phyloP scores from a whole-genome alignment of 2,888 invertebrate genomes.

The Anticlea derivata region DNA sequence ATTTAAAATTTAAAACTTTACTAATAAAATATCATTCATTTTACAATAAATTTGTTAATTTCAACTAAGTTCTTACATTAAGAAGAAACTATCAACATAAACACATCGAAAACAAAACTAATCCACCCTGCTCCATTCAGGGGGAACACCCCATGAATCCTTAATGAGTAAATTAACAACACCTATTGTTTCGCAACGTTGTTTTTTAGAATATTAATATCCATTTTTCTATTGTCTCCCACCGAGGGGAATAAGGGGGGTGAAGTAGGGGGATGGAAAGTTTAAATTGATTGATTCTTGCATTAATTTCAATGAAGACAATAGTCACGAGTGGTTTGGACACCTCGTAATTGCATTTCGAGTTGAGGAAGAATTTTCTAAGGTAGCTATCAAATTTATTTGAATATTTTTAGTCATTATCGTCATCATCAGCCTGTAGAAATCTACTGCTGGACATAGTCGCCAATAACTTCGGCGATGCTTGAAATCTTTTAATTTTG shows the following conservation, averaged over 20 bases:
- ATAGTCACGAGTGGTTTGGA: conserved; percentile 69
- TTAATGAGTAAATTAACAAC: conserved; percentile 82
- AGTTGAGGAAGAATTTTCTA: conserved; percentile 31
- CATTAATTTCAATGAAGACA: conserved; percentile 82
- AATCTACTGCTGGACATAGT: no score
- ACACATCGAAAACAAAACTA: conserved; percentile 47
- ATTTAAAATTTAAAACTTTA: no score
- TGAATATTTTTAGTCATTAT: no score
- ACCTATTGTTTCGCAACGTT: conserved; percentile 77
- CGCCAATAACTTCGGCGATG: no score
- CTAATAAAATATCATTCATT: no score
- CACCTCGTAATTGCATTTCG: conserved; percentile 66
- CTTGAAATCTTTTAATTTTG: no score
- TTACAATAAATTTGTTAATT: no score
- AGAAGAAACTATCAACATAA: conserved; percentile 41
- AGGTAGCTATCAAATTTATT: conserved; percentile 1
- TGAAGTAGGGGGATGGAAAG: conserved; percentile 56
- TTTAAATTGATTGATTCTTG: conserved; percentile 79
- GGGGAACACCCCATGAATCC: conserved; percentile 72
- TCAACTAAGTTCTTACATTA: no score
- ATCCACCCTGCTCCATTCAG: conserved; percentile 38
- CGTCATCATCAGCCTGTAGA: no score
- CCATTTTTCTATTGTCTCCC: conserved; percentile 71
- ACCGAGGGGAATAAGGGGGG: conserved; percentile 43
- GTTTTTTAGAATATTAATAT: conserved; percentile 82